phyloP scores from a whole-genome alignment of 2,113 vertebrate species.

The Glaucidium brasilianum region DNA sequence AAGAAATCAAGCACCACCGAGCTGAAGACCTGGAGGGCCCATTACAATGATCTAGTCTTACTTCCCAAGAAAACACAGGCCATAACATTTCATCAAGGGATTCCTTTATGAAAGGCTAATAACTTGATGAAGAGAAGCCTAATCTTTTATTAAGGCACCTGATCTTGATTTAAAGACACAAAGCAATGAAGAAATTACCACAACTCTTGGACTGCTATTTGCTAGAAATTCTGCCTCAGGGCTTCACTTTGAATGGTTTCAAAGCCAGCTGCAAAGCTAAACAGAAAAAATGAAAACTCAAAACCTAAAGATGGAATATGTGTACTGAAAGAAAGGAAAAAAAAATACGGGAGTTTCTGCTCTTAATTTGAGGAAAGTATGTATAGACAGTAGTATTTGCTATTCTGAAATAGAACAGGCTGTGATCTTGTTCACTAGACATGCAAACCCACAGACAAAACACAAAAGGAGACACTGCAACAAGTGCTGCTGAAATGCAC shows the following conservation, averaged over 20 bases:
- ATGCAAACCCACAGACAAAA: background rate
- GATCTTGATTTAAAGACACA: conserved; percentile 17
- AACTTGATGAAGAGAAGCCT: conserved; percentile 5
- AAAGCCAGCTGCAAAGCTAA: background rate
- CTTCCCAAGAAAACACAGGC: conserved; percentile 33
- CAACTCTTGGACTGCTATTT: background rate
- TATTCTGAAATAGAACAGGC: background rate
- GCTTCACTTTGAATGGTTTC: background rate
- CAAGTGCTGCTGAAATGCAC: background rate
- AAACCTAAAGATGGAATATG: background rate
- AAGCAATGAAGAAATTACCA: background rate
- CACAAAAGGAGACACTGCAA: background rate
- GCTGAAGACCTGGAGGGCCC: conserved; percentile 4
- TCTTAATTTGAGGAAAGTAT: background rate
- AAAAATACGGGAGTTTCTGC: background rate
- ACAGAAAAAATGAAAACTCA: background rate
- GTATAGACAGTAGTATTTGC: background rate
- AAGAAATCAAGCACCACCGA: background rate
- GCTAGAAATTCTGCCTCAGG: background rate
- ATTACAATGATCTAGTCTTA: conserved; percentile 28
- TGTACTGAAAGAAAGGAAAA: background rate
- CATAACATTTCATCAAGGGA: conserved; percentile 35
- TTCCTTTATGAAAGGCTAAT: conserved; percentile 51
- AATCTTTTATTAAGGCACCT: conserved; percentile 13
- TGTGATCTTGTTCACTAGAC: background rate